A percentile compares a stretch with the other conserved stretches of the same genome.
Evolutionary conservation across 2,888 invertebrate species (phyloP).

Genomic region (Hirtodrosophila confusa): DNA sequence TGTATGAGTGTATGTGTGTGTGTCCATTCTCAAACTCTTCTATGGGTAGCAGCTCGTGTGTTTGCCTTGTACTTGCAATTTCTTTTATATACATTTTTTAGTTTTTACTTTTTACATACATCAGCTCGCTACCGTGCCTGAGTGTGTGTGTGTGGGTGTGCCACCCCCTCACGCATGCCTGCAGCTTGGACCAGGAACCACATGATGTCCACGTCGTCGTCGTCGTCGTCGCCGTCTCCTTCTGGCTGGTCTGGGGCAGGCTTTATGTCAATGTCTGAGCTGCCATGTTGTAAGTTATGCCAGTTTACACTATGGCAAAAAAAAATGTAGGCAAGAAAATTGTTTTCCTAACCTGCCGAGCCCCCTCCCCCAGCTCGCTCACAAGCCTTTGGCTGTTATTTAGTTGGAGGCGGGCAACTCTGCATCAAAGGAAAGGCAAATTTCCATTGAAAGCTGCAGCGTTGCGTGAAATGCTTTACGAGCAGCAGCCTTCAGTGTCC

Average conservation of each 20-base stretch:
- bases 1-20: constrained; percentile 10
- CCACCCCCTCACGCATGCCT: constrained; percentile 65
- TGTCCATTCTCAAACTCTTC: constrained; percentile 33
- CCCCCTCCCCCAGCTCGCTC: no score
- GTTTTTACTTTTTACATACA: constrained; percentile 44
- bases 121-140: constrained; percentile 30
- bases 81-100: constrained; percentile 70
- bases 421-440: constrained; percentile 71
- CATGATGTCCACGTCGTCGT: constrained; percentile 32
- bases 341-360: constrained; percentile 53
- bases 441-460: constrained; percentile 78
- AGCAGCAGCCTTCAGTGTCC: constrained; percentile 32
- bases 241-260: constrained; percentile 30
- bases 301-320: constrained; percentile 53
- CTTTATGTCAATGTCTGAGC: constrained; percentile 78
- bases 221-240: constrained; percentile 14
- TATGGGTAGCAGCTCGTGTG: constrained; percentile 43
- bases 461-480: constrained; percentile 80
- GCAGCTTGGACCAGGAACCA: constrained; percentile 49
- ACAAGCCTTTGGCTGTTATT: constrained; percentile 18
- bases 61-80: constrained; percentile 73
- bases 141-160: constrained; percentile 27
- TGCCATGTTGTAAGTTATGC: constrained; percentile 79
- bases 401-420: constrained; percentile 35
- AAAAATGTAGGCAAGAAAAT: constrained; percentile 70